Evolutionary conservation across 2,797 vertebrate genomes (phyloP).

Genomic region (Crenichthys baileyi): DNA sequence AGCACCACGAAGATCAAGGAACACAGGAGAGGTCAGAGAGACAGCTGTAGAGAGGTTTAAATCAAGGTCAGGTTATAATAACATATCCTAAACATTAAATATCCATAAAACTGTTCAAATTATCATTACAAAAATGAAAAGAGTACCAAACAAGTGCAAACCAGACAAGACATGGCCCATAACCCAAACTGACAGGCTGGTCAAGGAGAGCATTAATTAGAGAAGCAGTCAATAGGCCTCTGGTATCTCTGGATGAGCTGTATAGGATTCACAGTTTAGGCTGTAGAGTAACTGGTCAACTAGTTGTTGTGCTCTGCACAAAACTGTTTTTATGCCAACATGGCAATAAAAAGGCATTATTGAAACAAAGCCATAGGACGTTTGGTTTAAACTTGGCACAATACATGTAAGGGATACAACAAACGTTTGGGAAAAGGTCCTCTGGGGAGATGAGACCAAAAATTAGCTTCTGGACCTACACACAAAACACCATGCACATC

Average conservation of each 20-base stretch:
- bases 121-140: too few relatives aligned
- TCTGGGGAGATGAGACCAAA: neutral
- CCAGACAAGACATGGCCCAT: neutral
- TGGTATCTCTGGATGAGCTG: neutral
- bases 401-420: neutral
- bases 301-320: neutral
- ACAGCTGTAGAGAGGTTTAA: too few relatives aligned
- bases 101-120: too few relatives aligned
- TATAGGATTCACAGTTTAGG: neutral
- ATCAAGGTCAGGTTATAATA: too few relatives aligned
- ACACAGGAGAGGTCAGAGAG: neutral
- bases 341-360: neutral
- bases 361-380: too few relatives aligned
- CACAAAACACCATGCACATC: neutral
- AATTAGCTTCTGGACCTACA: neutral
- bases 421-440: neutral
- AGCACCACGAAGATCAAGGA: too few relatives aligned
- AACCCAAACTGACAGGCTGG: neutral
- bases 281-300: too few relatives aligned
- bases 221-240: neutral
- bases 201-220: too few relatives aligned
- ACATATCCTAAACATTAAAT: too few relatives aligned
- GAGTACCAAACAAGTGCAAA: neutral
- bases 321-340: neutral
- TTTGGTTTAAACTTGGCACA: neutral